Evolutionary conservation across 2,113 vertebrate genomes (phyloP).

Genomic region (Euleptes europaea): DNA sequence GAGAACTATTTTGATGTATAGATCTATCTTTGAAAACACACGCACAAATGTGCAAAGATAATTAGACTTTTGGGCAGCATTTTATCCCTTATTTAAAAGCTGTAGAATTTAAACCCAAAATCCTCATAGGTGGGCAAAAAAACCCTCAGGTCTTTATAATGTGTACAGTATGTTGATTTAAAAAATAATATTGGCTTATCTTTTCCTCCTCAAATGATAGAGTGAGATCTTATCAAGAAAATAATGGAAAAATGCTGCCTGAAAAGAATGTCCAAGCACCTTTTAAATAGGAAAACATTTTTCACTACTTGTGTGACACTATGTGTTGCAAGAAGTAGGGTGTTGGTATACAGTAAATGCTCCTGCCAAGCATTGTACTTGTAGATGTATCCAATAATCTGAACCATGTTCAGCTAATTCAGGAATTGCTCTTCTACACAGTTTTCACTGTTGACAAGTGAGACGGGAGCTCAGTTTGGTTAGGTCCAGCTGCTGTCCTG

Average conservation of each 20-base stretch:
- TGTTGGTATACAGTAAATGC: constrained; percentile 96
- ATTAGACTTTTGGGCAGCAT: constrained; percentile 88
- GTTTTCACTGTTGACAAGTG: constrained; percentile 49
- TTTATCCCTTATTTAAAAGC: constrained; percentile 83
- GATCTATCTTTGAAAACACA: constrained; percentile 74
- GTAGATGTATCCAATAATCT: constrained; percentile 96
- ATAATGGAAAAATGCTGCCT: constrained; percentile 88
- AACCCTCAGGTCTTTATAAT: constrained; percentile 72
- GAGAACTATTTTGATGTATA: constrained; percentile 90
- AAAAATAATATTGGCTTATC: constrained; percentile 69
- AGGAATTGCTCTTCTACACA: constrained; percentile 77
- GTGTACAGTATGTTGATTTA: constrained; percentile 42
- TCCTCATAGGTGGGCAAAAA: constrained; percentile 64
- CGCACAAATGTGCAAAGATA: constrained; percentile 73
- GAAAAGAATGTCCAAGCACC: constrained; percentile 83
- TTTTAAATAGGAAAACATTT: constrained; percentile 88
- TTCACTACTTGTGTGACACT: constrained; percentile 88
- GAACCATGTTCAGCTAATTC: constrained; percentile 98
- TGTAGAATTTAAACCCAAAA: constrained; percentile 68
- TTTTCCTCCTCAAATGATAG: constrained; percentile 68
- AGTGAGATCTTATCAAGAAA: constrained; percentile 29
- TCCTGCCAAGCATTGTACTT: constrained; percentile 95
- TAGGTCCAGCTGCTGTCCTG: not conserved
- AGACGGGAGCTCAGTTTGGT: constrained; percentile 42
- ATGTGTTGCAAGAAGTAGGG: constrained; percentile 86